Evolutionary conservation across 2,888 invertebrate genomes (phyloP), one percentile per base, ranked within the genome.

Genomic region (Epiblema foenella): DNA sequence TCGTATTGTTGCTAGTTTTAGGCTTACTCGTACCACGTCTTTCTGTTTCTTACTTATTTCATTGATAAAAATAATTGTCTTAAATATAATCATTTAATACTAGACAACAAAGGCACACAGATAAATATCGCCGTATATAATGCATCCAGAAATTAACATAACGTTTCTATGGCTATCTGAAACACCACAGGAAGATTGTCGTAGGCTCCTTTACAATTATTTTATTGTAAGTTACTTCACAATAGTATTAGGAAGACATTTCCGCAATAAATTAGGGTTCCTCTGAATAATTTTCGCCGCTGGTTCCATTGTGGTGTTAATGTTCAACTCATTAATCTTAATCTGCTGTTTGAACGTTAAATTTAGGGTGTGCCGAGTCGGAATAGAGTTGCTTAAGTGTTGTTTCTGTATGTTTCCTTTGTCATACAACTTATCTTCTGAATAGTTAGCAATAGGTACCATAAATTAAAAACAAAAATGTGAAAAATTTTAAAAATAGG

Each of bases 201-300:
- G n/a, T 46, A 46, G 7, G 46, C 46, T 69, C 49, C 37, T 18
- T 70, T 18, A 63, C 63, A 66, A 69, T 73, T 63, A 67, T 70
- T 78, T 74, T 73, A 74, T 75, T 64, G 62, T 70, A 75, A 62
- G 33, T 69, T 63, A 66, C 65, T 69, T 66, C 77, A 87, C 85
- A 87, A 87, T 82, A 78, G 83, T 64, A 37, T 59, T 69, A 72
- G 72, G 63, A 51, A 76, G 83, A 82, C 81, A 80, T 81, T 81
- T 79, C 80, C 75, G 69, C 83, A 81, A 86, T 85, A 84, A 87
- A 85, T 86, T 82, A 78, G 76, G 76, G 74, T 75, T 76, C 69
- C 73, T 74, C 70, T 78, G 77, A 77, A 82, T 84, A 83, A 83
- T 79, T 83, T 84, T 84, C 79, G 83, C 82, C 81, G 77, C 77